Conservation (phyloP, 1,140 invertebrate species). For the Globodera ellingtonae region DNA sequence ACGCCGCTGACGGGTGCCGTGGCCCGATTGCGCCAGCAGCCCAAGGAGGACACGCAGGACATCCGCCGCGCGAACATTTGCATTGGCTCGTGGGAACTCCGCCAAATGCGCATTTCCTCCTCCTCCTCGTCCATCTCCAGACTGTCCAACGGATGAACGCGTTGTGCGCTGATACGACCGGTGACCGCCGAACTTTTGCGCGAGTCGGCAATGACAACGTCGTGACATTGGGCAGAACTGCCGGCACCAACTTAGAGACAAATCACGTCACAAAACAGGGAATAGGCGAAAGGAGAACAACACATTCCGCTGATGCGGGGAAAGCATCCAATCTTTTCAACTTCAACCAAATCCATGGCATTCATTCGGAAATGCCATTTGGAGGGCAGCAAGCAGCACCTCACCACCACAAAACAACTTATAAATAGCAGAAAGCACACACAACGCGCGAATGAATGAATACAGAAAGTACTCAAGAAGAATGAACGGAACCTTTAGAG, state of each 20-base stretch:
- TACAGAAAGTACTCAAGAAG: not conserved
- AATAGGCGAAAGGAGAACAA: too few relatives aligned
- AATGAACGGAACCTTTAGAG: too few relatives aligned
- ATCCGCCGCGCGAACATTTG: constrained; percentile 1
- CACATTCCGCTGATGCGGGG: too few relatives aligned
- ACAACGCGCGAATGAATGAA: not conserved
- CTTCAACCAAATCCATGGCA: too few relatives aligned
- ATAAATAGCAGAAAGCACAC: not conserved
- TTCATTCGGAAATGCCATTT: too few relatives aligned
- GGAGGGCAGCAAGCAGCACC: too few relatives aligned
- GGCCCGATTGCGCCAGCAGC: not conserved
- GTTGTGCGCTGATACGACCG: not conserved
- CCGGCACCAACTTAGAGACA: too few relatives aligned
- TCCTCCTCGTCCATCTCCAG: not conserved
- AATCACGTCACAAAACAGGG: too few relatives aligned
- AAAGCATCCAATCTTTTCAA: too few relatives aligned
- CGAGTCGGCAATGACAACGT: too few relatives aligned
- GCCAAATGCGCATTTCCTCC: constrained; percentile 1
- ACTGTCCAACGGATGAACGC: not conserved
- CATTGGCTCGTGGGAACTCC: not conserved
- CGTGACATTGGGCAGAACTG: too few relatives aligned
- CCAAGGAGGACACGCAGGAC: constrained; percentile 10
- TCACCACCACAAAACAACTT: not conserved
- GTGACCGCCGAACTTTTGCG: too few relatives aligned
- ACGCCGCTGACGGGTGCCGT: not conserved